These are phyloP conservation scores for Trachythela sp. DNA, from an alignment of 64 coral and sea anemone genomes.

Conservation along the genomic window DNA sequence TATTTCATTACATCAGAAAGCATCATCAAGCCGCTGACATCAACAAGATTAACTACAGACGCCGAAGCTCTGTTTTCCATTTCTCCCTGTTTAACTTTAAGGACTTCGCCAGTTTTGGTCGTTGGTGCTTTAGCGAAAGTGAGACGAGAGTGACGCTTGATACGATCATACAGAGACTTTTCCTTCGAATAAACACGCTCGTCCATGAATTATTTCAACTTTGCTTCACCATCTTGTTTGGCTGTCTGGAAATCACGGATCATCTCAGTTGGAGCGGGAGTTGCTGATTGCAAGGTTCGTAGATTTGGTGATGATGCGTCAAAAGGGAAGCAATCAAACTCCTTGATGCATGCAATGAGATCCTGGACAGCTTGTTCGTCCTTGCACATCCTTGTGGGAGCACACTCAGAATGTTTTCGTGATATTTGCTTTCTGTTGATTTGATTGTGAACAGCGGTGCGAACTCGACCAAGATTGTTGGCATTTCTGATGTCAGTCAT, in stretches of 20 bases:
- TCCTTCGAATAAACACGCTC: slow-evolving; percentile 12
- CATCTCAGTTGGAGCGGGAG: not conserved
- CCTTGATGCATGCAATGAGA: slow-evolving; percentile 22
- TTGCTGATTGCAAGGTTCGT: slow-evolving; percentile 23
- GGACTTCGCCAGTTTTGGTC: not conserved
- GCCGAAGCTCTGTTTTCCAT: not conserved
- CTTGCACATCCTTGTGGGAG: not conserved
- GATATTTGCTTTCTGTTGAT: not conserved
- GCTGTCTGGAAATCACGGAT: no score
- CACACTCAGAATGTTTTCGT: not conserved
- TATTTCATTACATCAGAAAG: slow-evolving; percentile 4
- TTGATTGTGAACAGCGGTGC: not conserved
- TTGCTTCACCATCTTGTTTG: slow-evolving; percentile 24
- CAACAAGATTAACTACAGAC: not conserved
- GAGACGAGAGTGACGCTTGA: not conserved
- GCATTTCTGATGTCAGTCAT: not conserved
- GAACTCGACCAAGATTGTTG: not conserved
- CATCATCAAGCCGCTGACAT: slow-evolving; percentile 15
- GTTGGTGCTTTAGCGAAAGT: not conserved
- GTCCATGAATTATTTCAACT: slow-evolving; percentile 17
- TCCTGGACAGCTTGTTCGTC: not conserved
- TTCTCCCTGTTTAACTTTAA: not conserved
- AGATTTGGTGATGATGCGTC: slow-evolving; percentile 24
- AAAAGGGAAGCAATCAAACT: slow-evolving; percentile 30
- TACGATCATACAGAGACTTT: no score